Evolutionary conservation across 2,113 vertebrate genomes (phyloP).

Genomic region (Mionectes macconnelli): DNA sequence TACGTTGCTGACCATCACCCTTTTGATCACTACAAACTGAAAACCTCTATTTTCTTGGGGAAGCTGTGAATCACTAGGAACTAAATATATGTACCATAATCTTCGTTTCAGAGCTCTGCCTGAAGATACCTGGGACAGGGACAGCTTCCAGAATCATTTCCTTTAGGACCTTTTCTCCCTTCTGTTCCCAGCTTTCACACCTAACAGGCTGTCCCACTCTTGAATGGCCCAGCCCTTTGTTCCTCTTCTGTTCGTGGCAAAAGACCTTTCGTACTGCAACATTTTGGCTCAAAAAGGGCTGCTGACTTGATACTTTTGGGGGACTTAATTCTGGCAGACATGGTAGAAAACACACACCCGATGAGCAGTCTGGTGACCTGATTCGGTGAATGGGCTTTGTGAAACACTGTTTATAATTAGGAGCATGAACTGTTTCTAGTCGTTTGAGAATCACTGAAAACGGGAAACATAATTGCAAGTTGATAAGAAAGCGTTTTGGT

Average conservation of each 20-base stretch:
- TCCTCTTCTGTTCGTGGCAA: background rate
- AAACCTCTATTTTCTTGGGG: background rate
- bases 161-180: background rate
- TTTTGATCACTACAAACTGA: background rate
- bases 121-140: background rate
- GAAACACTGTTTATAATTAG: background rate
- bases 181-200: background rate
- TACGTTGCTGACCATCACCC: background rate
- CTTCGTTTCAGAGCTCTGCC: background rate
- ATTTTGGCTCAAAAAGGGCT: background rate
- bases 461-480: background rate
- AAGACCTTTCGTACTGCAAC: background rate
- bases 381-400: background rate
- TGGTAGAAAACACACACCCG: constrained; percentile 13
- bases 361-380: background rate
- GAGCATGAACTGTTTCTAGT: background rate
- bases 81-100: background rate
- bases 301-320: background rate
- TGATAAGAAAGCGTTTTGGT: background rate
- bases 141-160: background rate
- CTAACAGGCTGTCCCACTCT: background rate
- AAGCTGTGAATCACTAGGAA: background rate
- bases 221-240: background rate
- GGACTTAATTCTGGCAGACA: background rate
- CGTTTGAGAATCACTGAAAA: background rate